These are phyloP conservation scores for Drosophila sechellia DNA, from an alignment of 1,140 invertebrate genomes.

Conservation along the genomic window DNA sequence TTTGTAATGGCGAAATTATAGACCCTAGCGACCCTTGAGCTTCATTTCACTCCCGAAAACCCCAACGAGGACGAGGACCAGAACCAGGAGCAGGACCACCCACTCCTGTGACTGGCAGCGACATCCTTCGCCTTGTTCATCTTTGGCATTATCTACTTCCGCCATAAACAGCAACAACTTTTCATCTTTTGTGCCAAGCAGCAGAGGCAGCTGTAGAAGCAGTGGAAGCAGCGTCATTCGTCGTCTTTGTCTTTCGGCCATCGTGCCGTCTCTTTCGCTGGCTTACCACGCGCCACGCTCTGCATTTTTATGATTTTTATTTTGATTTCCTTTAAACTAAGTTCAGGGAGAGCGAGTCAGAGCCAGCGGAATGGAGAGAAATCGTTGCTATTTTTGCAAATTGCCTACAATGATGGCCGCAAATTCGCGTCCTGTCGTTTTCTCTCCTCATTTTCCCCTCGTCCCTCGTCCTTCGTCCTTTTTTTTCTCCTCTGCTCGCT, in stretches of 20 bases:
- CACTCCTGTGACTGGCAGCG: constrained; percentile 31
- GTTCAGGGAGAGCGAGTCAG: constrained; percentile 20
- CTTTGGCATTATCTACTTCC: constrained; percentile 82
- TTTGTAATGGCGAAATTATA: constrained; percentile 83
- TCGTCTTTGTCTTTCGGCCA: constrained; percentile 53
- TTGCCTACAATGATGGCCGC: constrained; percentile 81
- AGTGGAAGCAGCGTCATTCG: constrained; percentile 26
- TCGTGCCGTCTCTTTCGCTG: constrained; percentile 10
- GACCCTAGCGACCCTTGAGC: constrained; percentile 75
- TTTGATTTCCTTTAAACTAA: constrained; percentile 83
- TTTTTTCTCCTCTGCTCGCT: constrained; percentile 41
- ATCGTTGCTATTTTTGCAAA: constrained; percentile 82
- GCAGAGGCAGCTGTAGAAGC: constrained; percentile 7
- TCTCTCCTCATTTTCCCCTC: constrained; percentile 8
- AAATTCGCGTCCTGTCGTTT: constrained; percentile 60
- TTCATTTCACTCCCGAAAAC: constrained; percentile 54
- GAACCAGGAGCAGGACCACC: not conserved
- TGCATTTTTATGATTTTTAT: constrained; percentile 83
- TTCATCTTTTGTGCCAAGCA: constrained; percentile 78
- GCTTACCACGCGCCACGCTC: constrained; percentile 59
- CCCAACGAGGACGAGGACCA: not conserved
- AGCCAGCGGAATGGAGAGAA: constrained; percentile 23
- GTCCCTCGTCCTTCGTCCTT: constrained; percentile 10
- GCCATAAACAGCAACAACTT: constrained; percentile 82
- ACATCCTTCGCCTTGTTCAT: constrained; percentile 72